These are phyloP conservation scores for Limulus polyphemus DNA, from an alignment of 2,888 invertebrate species.

Conservation along the genomic window DNA sequence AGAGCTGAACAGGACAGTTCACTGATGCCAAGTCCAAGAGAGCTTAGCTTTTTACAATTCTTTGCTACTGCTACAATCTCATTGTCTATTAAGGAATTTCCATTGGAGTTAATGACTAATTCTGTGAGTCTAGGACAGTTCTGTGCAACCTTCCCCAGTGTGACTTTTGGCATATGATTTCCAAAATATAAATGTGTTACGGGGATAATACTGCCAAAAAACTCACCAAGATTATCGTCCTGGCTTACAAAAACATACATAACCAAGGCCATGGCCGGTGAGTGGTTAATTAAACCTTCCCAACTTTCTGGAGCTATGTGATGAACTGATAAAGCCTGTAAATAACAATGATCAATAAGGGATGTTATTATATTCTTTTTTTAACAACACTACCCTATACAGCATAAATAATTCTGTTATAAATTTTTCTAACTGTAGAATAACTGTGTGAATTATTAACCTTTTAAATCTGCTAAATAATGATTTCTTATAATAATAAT, in stretches of 20 bases:
- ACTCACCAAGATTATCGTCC: slow-evolving; percentile 1
- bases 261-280: slow-evolving; percentile 3
- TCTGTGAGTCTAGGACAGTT: slow-evolving; percentile 4
- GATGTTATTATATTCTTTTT: neutral
- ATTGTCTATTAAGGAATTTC: slow-evolving; percentile 4
- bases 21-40: slow-evolving; percentile 4
- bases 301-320: slow-evolving; percentile 3
- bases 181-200: slow-evolving; percentile 6
- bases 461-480: neutral
- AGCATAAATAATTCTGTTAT: neutral
- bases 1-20: slow-evolving; percentile 6
- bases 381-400: neutral
- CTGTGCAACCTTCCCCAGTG: neutral
- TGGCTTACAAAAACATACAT: slow-evolving; percentile 5
- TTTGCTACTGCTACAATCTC: slow-evolving; percentile 3
- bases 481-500: too few relatives aligned
- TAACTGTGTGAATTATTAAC: neutral
- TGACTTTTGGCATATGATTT: slow-evolving; percentile 2
- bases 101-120: slow-evolving; percentile 5
- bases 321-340: neutral
- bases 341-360: neutral
- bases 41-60: slow-evolving; percentile 1
- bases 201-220: slow-evolving; percentile 3
- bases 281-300: slow-evolving; percentile 2
- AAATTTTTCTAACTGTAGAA: neutral